Conservation (phyloP, 2,888 invertebrate species). For the Epirrhoe alternata region DNA sequence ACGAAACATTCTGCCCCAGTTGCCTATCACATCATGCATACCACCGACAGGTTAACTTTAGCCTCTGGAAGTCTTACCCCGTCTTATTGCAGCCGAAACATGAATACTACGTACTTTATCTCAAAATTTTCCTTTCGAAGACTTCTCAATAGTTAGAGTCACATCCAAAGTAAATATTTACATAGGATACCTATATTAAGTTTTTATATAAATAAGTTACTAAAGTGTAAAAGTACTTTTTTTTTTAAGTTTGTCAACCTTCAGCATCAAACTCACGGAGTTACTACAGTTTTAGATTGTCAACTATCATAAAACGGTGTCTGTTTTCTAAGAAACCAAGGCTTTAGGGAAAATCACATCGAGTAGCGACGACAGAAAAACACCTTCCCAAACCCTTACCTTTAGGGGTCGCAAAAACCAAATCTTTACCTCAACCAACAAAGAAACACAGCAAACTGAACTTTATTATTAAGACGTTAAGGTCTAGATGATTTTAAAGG, state of each 20-base stretch:
- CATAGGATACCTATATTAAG: too few relatives aligned
- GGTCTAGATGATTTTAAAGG: slow-evolving; percentile 8
- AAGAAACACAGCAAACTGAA: slow-evolving; percentile 23
- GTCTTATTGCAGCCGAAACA: not conserved
- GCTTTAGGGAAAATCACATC: slow-evolving; percentile 58
- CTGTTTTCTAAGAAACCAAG: not conserved
- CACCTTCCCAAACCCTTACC: slow-evolving; percentile 63
- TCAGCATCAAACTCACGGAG: too few relatives aligned
- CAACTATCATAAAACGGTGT: not conserved
- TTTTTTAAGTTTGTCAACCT: too few relatives aligned
- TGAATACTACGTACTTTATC: too few relatives aligned
- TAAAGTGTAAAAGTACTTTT: too few relatives aligned
- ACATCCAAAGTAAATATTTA: too few relatives aligned
- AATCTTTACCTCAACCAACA: slow-evolving; percentile 12
- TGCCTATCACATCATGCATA: slow-evolving; percentile 59
- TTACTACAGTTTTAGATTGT: too few relatives aligned
- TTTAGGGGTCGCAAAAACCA: slow-evolving; percentile 56
- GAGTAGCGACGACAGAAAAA: slow-evolving; percentile 54
- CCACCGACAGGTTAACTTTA: slow-evolving; percentile 51
- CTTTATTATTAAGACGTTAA: slow-evolving; percentile 24
- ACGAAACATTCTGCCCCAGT: slow-evolving; percentile 50
- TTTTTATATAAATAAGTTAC: too few relatives aligned
- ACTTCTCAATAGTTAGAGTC: too few relatives aligned
- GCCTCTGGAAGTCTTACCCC: not conserved
- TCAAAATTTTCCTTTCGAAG: too few relatives aligned